Evolutionary conservation across 2,888 invertebrate species (phyloP).

Genomic region (Melieria omissa): DNA sequence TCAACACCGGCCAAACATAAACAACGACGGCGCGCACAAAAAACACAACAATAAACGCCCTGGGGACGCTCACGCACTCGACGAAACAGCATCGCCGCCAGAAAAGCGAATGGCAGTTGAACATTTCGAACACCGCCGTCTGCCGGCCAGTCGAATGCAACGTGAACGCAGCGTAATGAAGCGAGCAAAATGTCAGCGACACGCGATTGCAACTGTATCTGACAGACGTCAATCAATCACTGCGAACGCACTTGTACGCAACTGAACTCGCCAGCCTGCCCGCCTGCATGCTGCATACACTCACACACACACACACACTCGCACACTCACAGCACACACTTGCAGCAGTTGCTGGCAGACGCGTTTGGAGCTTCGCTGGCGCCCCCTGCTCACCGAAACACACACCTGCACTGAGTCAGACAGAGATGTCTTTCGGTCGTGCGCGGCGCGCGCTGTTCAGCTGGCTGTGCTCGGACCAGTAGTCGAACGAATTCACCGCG

Average conservation of each 20-base stretch:
- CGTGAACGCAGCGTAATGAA: background rate
- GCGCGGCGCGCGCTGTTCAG: too few relatives aligned
- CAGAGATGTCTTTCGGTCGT: too few relatives aligned
- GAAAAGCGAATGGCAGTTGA: too few relatives aligned
- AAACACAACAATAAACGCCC: too few relatives aligned
- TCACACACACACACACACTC: background rate
- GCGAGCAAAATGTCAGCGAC: constrained; percentile 27
- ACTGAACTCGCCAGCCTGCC: background rate
- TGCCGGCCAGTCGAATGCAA: background rate
- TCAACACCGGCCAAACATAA: too few relatives aligned
- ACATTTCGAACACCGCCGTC: background rate
- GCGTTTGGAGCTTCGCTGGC: background rate
- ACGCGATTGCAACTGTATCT: constrained; percentile 48
- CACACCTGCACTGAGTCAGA: constrained; percentile 7
- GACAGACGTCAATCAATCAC: constrained; percentile 50
- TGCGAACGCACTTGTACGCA: constrained; percentile 35
- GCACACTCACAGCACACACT: constrained; percentile 23
- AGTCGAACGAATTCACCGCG: background rate
- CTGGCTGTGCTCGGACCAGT: too few relatives aligned
- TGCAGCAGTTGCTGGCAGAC: constrained; percentile 13
- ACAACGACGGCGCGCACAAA: too few relatives aligned
- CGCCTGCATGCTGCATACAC: background rate
- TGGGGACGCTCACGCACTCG: too few relatives aligned
- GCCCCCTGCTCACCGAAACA: constrained; percentile 2
- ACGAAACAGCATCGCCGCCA: too few relatives aligned